A percentile compares a stretch with the other conserved stretches of the same genome.
phyloP scores from a whole-genome alignment of 2,888 invertebrate species.

The Lasioglossum leucozonium region DNA sequence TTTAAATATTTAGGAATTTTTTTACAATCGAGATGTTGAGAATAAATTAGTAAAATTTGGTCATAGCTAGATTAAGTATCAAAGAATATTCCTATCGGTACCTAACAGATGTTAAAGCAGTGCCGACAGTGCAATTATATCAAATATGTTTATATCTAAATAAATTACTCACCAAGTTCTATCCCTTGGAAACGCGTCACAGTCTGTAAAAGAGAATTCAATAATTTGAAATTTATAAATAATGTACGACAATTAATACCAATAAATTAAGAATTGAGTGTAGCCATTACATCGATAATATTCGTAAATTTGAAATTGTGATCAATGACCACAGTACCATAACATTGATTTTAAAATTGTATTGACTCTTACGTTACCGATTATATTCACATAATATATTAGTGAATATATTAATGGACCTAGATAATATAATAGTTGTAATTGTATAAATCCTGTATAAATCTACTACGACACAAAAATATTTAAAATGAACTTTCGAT shows the following conservation, averaged over 20 bases:
- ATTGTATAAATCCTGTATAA: neutral
- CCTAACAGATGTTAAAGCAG: neutral
- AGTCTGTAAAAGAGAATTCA: neutral
- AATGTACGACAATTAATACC: no score
- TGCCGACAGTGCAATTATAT: neutral
- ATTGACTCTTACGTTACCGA: no score
- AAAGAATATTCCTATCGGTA: no score
- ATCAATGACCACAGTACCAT: neutral
- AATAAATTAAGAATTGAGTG: neutral
- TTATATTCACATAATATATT: neutral
- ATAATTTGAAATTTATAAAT: neutral
- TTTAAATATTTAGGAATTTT: neutral
- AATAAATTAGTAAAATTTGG: neutral
- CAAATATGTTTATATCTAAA: neutral
- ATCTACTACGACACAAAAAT: neutral
- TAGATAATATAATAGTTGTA: neutral
- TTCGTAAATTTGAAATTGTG: neutral
- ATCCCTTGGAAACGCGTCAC: neutral
- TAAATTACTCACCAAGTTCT: neutral
- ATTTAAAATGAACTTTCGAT: neutral
- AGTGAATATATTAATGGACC: neutral
- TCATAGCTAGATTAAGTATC: neutral
- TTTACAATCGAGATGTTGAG: neutral
- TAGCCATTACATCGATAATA: neutral
- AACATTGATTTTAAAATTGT: neutral